Evolutionary conservation across 1,140 invertebrate genomes (phyloP), one percentile per base, ranked within the genome.

Genomic region (Streblospio benedicti): DNA sequence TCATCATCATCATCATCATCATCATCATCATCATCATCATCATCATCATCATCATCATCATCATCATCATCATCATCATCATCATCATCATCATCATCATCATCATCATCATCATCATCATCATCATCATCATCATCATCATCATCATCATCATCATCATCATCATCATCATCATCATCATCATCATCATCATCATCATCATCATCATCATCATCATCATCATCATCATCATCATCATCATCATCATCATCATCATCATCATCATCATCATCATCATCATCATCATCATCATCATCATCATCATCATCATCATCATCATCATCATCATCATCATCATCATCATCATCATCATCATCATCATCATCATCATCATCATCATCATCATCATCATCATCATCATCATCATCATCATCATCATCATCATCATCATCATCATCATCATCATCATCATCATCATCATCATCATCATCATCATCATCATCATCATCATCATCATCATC

Each of bases 91-190:
- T 33, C 33, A 43, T 57, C 35, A 44, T 57, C 54, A 57, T 57
- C 33, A 43, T 57, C 38, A 43, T 44, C 54, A 43, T 57, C 54
- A 43, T 57, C 54, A 57, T 57, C 54, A 44, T 44, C 54, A 57
- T 57, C 54, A 43, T 57, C 54, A 43, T 57, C 38, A 43, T 57
- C 54, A 57, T 44, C 54, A 43, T 57, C 54, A 57, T 44, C 54
- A 43, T 57, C 33, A 57, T 41, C 38, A 25, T 43, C 54, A 41
- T 57, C 33, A 57, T 57, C 54, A 44, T 43, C 54, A 57, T 57
- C 54, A 57, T 23, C 41, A 57, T 28, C 38, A 28, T 4, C 9
- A n/a, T 43, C 18, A 57, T 57, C 33, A 55, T 54, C 27, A 2
- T 2, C 28, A 16, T 14, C 28, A 25, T 20, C 23, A 18, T 2